Evolutionary conservation across 2,113 vertebrate species (phyloP).

Genomic region (Collichthys lucidus): DNA sequence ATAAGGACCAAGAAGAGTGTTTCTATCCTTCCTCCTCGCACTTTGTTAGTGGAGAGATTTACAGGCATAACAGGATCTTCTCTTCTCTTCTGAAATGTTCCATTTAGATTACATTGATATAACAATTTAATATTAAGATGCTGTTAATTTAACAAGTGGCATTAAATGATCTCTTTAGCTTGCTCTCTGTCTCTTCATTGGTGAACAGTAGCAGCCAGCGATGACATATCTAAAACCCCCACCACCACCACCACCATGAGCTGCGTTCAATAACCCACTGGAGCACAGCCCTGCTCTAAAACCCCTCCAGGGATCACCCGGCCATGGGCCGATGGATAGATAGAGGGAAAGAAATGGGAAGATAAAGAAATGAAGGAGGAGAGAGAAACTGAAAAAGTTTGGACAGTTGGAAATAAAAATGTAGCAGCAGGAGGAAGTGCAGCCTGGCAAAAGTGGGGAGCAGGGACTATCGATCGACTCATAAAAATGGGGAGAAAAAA

Average conservation of each 20-base stretch:
- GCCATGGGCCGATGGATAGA: slow-evolving; percentile 1
- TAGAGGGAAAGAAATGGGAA: neutral
- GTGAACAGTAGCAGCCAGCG: slow-evolving; percentile 47
- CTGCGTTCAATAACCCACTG: slow-evolving; percentile 64
- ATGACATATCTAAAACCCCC: slow-evolving; percentile 42
- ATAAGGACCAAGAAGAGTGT: slow-evolving; percentile 22
- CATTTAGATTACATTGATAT: slow-evolving; percentile 4
- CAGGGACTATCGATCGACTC: neutral
- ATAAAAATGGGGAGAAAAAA: neutral
- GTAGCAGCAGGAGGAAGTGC: slow-evolving; percentile 1
- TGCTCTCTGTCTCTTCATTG: neutral
- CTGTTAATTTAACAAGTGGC: slow-evolving; percentile 23
- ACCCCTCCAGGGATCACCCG: slow-evolving; percentile 48
- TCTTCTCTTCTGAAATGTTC: neutral
- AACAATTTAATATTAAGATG: neutral
- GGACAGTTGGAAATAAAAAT: neutral
- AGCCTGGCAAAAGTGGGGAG: neutral
- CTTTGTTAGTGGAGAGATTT: slow-evolving; percentile 44
- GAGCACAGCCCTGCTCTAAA: slow-evolving; percentile 46
- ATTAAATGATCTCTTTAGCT: slow-evolving; percentile 12
- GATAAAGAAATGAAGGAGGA: neutral
- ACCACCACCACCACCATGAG: slow-evolving; percentile 39
- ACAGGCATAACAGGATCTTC: slow-evolving; percentile 10
- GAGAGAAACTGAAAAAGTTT: neutral
- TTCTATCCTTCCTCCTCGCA: slow-evolving; percentile 11